Evolutionary conservation across 92 coral and sea anemone species (phyloP).

Genomic region (Parazoanthus swiftii): DNA sequence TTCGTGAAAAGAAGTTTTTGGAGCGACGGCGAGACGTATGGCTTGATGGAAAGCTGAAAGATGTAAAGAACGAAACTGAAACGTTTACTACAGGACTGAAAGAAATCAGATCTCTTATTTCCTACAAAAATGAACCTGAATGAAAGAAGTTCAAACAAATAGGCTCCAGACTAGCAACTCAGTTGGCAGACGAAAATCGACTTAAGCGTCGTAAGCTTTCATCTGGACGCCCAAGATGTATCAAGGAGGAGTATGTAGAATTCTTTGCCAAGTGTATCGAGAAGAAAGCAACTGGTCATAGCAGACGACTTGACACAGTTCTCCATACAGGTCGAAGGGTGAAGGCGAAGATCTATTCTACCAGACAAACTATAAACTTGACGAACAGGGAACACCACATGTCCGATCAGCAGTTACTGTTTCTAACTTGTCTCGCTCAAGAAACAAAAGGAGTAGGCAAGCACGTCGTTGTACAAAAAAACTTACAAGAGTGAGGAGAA

Average conservation of each 20-base stretch:
- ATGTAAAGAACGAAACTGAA: constrained; percentile 39
- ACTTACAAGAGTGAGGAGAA: constrained; percentile 50
- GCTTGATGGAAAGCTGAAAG: constrained; percentile 43
- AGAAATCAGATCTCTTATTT: constrained; percentile 41
- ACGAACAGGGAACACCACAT: constrained; percentile 50
- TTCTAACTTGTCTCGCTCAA: constrained; percentile 50
- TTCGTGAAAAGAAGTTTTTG: constrained; percentile 41
- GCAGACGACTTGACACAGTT: constrained; percentile 45
- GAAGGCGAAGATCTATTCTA: constrained; percentile 38
- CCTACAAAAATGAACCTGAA: constrained; percentile 45
- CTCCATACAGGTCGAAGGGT: constrained; percentile 45
- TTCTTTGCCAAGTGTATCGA: constrained; percentile 47
- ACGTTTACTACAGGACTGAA: constrained; percentile 42
- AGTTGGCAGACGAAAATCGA: constrained; percentile 42
- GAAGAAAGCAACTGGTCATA: constrained; percentile 42
- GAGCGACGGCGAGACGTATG: constrained; percentile 41
- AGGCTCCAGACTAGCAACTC: constrained; percentile 46
- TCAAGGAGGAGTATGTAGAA: constrained; percentile 48
- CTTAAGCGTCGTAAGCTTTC: constrained; percentile 43
- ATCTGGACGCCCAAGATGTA: constrained; percentile 36
- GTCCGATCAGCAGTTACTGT: constrained; percentile 59
- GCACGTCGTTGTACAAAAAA: constrained; percentile 56
- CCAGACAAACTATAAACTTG: constrained; percentile 36
- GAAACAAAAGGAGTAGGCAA: constrained; percentile 50
- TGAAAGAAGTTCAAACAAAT: constrained; percentile 49